Evolutionary conservation across 1,140 invertebrate species (phyloP).

Genomic region (Drosophila nannoptera): DNA sequence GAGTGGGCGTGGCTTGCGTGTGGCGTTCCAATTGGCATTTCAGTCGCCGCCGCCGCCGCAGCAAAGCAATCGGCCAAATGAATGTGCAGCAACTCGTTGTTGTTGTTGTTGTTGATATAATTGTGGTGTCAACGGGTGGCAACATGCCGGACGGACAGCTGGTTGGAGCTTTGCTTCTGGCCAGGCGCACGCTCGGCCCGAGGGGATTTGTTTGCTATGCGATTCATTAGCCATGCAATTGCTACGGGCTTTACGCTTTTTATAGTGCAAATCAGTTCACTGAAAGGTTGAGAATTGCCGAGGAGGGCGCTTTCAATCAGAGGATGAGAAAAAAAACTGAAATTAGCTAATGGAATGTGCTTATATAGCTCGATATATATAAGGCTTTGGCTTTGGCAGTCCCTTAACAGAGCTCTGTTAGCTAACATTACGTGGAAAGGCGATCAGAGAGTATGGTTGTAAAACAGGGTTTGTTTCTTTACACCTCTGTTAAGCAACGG

Average conservation of each 20-base stretch:
- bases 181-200: constrained; percentile 5
- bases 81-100: constrained; percentile 37
- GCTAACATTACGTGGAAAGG: neutral
- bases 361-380: neutral
- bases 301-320: too few species aligned
- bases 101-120: constrained; percentile 28
- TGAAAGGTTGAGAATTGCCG: neutral
- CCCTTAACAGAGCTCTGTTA: neutral
- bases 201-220: constrained; percentile 42
- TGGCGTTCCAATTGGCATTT: constrained; percentile 67
- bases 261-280: neutral
- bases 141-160: constrained; percentile 17
- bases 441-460: too few species aligned
- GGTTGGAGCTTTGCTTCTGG: constrained; percentile 40
- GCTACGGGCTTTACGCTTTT: neutral
- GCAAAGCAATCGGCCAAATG: constrained; percentile 7
- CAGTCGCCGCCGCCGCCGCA: constrained; percentile 50
- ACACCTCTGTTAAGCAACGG: too few species aligned
- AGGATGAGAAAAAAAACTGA: too few species aligned
- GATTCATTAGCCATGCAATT: constrained; percentile 7
- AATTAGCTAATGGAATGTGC: constrained; percentile 1
- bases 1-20: neutral
- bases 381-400: too few species aligned
- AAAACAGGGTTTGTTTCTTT: too few species aligned
- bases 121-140: constrained; percentile 32